Base-by-base conservation (phyloP, 1,140 invertebrate species). In the Drosophila yakuba region DNA sequence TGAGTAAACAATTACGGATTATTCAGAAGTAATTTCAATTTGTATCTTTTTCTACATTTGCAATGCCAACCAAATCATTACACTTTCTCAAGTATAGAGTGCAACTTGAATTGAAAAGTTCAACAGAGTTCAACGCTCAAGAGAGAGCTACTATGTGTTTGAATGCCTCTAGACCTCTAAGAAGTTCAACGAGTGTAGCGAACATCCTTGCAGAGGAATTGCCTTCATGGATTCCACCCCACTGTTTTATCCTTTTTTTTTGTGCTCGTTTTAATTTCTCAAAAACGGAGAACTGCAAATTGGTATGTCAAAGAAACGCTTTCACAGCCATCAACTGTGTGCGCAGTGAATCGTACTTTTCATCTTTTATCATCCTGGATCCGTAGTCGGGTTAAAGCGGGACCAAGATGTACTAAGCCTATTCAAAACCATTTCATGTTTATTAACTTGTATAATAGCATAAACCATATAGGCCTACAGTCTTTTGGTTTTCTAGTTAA, bases 291-390 rank as follows among this genome's bases (percentile, higher is more conserved):
- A n/a, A n/a, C 38, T 41, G 36, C 28, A 71, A 71, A 71, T 72
- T 72, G 56, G 51, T 41, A 54, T 50, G 52, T 45, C 51, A 20
- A 50, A 57, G 48, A 71, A 71, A 67, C 69, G 51, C 7, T 71
- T 71, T 57, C 20, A 32, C 28, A 45, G 39, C 36, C 35, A 17
- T 10, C 17, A 36, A 35, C 1, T 17, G 45, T 43, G 58, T 38
- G 32, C 38, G 52, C 45, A 23, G 25, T 23, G n/a, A 7, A 48
- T 51, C 41, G 17, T 20, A 32, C 6, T 6, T 12, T 47, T 39
- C 32, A 25, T 6, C 43, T 23, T 25, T 23, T 36, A 43, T 36
- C 28, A 47, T 64, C 59, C 59, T n/a, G 17, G 50, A 2, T n/a
- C n/a, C 32, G 15, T 20, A 36, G 50, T 4, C 1, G 12, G 32